Conservation (phyloP, 2,888 invertebrate species). For the Apotomis betuletana region DNA sequence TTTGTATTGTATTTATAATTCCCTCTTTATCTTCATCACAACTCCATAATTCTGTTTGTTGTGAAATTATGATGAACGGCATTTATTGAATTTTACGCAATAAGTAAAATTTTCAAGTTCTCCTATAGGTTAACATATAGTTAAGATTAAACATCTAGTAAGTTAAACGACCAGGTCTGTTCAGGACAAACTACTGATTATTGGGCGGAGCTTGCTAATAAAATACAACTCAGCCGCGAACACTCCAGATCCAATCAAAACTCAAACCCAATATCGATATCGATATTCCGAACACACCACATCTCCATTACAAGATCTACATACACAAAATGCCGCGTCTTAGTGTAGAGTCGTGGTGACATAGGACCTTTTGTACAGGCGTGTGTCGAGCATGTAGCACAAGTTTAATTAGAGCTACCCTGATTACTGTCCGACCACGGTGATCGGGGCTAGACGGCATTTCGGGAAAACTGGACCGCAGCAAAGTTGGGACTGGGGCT, state of each 20-base stretch:
- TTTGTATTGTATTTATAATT: too few species aligned
- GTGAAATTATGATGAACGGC: too few species aligned
- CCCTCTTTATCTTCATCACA: too few species aligned
- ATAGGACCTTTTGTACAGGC: neutral
- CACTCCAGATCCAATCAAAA: neutral
- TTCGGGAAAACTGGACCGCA: neutral
- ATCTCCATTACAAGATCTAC: neutral
- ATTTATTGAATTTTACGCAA: too few species aligned
- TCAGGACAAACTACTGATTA: too few species aligned
- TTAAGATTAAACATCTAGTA: too few species aligned
- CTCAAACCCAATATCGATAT: neutral
- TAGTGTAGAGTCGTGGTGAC: neutral
- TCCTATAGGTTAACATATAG: too few species aligned
- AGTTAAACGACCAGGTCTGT: too few species aligned
- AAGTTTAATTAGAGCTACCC: slow-evolving; percentile 8
- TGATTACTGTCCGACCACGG: slow-evolving; percentile 1
- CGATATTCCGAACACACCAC: neutral
- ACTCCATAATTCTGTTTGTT: too few species aligned
- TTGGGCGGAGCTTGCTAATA: neutral
- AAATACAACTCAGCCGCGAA: neutral
- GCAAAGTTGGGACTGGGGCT: neutral
- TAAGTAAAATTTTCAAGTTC: too few species aligned
- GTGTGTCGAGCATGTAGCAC: neutral
- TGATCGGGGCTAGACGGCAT: neutral
- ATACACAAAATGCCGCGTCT: neutral